Conservation (phyloP, 1,140 invertebrate genomes). For the Maniola jurtina region DNA sequence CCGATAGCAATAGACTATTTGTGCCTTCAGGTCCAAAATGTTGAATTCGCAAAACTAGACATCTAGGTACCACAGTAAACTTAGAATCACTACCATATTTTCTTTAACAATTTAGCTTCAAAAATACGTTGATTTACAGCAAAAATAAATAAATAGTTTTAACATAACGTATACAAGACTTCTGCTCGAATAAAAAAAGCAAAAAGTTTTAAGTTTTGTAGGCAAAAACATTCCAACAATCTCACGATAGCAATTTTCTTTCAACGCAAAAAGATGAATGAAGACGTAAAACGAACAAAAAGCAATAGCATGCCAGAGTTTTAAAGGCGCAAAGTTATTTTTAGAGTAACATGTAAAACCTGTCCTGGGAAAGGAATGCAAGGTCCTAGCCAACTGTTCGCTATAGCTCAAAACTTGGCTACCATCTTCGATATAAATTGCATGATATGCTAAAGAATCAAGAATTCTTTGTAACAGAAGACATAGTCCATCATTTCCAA, state of each 20-base stretch:
- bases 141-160: no score
- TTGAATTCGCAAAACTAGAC: no score
- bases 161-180: no score
- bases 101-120: no score
- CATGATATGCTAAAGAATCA: not conserved
- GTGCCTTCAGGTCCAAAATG: no score
- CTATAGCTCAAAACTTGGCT: constrained; percentile 16
- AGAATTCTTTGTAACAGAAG: not conserved
- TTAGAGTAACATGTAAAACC: constrained; percentile 17
- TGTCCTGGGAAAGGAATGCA: constrained; percentile 28
- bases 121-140: no score
- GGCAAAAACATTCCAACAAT: not conserved
- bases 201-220: no score
- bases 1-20: no score
- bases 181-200: no score
- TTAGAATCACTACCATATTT: no score
- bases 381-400: constrained; percentile 23
- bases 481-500: no score
- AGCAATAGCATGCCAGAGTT: constrained; percentile 6
- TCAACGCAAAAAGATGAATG: constrained; percentile 7
- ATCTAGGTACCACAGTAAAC: no score
- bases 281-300: constrained; percentile 6
- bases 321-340: constrained; percentile 20
- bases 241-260: not conserved
- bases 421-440: not conserved